Evolutionary conservation across 2,888 invertebrate species (phyloP).

Genomic region (Aspidiotus destructor): DNA sequence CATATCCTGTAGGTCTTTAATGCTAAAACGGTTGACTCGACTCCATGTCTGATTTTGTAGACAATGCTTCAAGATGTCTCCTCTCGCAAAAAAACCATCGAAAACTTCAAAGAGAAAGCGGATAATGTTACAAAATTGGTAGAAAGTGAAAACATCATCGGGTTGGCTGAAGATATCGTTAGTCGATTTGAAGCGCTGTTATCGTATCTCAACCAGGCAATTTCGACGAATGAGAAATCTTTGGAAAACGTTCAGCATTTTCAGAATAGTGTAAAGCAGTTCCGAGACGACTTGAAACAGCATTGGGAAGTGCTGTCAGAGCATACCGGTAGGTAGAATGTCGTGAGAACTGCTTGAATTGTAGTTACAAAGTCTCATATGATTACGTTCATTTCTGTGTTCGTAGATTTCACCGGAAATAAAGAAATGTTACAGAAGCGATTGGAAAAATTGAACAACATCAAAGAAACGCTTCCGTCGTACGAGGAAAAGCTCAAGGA

Average conservation of each 20-base stretch:
- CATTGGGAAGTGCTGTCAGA: slow-evolving; percentile 77
- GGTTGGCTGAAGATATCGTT: slow-evolving; percentile 59
- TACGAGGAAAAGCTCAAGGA: slow-evolving; percentile 68
- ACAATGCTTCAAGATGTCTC: slow-evolving; percentile 78
- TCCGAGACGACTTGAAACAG: slow-evolving; percentile 82
- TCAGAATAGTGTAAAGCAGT: slow-evolving; percentile 71
- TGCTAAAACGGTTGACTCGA: neutral
- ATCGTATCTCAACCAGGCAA: slow-evolving; percentile 55
- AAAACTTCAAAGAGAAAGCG: slow-evolving; percentile 82
- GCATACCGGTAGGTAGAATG: slow-evolving; percentile 48
- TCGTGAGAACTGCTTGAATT: neutral
- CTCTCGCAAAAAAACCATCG: slow-evolving; percentile 81
- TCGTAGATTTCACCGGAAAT: slow-evolving; percentile 69
- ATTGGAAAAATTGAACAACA: slow-evolving; percentile 66
- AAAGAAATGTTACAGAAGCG: slow-evolving; percentile 74
- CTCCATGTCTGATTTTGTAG: slow-evolving; percentile 39
- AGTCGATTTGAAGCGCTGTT: slow-evolving; percentile 63
- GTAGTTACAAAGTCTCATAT: neutral
- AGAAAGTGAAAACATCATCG: slow-evolving; percentile 44
- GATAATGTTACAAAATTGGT: slow-evolving; percentile 53
- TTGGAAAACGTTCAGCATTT: slow-evolving; percentile 78
- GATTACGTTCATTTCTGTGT: neutral
- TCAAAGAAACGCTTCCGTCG: slow-evolving; percentile 66
- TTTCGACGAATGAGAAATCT: slow-evolving; percentile 62
- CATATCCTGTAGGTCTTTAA: slow-evolving; percentile 32